phyloP scores from a whole-genome alignment of 2,888 invertebrate genomes.

The Epirrhoe tristata region DNA sequence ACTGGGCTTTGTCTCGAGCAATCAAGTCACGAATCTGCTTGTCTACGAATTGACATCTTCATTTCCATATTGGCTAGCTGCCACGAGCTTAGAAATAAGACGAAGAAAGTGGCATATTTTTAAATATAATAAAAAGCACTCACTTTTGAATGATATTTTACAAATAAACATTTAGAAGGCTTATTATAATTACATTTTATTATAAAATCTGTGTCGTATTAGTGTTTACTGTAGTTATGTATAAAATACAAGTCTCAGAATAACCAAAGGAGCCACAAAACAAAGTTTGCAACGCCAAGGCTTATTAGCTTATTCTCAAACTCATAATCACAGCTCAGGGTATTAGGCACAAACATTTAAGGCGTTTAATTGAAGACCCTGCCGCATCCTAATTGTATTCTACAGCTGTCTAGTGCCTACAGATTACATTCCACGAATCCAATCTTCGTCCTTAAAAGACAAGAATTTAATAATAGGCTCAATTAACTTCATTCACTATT shows the following conservation, averaged over 20 bases:
- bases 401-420: constrained; percentile 30
- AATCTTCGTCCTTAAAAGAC: not conserved
- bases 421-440: constrained; percentile 35
- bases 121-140: not conserved
- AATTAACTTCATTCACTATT: not conserved
- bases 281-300: not conserved
- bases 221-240: too few relatives aligned
- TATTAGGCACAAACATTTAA: constrained; percentile 24
- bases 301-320: constrained; percentile 11
- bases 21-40: constrained; percentile 35
- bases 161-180: too few relatives aligned
- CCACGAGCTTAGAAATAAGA: not conserved
- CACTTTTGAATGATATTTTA: too few relatives aligned
- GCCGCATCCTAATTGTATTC: constrained; percentile 29
- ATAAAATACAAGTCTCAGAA: not conserved
- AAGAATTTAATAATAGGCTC: not conserved
- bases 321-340: constrained; percentile 26
- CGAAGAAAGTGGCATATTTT: not conserved
- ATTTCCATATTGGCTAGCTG: constrained; percentile 16
- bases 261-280: not conserved
- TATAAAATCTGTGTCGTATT: too few relatives aligned
- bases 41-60: constrained; percentile 31
- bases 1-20: constrained; percentile 30
- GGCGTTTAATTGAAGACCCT: constrained; percentile 30
- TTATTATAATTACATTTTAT: too few relatives aligned